phyloP scores from a whole-genome alignment of 1,140 invertebrate genomes.

The Heliconius eleuchia region DNA sequence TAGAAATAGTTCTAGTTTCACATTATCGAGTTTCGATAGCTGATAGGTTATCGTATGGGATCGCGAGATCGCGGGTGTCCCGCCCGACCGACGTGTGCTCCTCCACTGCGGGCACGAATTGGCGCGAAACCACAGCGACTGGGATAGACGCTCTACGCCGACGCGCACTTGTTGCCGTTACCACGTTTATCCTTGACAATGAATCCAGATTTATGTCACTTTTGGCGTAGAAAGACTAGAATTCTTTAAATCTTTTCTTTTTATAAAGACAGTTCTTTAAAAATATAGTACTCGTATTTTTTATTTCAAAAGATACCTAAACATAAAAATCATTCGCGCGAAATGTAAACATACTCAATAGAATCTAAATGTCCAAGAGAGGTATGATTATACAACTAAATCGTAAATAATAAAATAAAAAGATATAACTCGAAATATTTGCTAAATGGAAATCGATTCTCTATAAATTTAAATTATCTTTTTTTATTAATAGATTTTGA shows the following conservation, averaged over 20 bases:
- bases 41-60: constrained; percentile 16
- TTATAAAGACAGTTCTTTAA: background rate
- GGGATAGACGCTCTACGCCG: constrained; percentile 60
- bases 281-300: too few relatives aligned
- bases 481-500: too few relatives aligned
- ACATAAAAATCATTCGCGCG: too few relatives aligned
- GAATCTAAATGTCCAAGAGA: too few relatives aligned
- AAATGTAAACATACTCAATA: too few relatives aligned
- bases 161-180: constrained; percentile 70
- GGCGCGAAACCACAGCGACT: constrained; percentile 61
- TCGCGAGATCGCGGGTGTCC: constrained; percentile 54
- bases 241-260: background rate
- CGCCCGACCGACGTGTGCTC: constrained; percentile 63
- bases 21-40: background rate
- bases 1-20: background rate
- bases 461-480: too few relatives aligned
- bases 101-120: constrained; percentile 67
- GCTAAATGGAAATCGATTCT: too few relatives aligned
- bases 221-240: background rate
- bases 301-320: too few relatives aligned
- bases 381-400: too few relatives aligned
- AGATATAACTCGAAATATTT: too few relatives aligned
- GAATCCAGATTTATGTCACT: constrained; percentile 42
- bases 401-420: too few relatives aligned
- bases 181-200: constrained; percentile 60